A percentile compares a stretch with the other conserved stretches of the same genome.
phyloP scores from a whole-genome alignment of 53 echinoderm and acorn worm genomes.

The Hippasteria phrygiana region DNA sequence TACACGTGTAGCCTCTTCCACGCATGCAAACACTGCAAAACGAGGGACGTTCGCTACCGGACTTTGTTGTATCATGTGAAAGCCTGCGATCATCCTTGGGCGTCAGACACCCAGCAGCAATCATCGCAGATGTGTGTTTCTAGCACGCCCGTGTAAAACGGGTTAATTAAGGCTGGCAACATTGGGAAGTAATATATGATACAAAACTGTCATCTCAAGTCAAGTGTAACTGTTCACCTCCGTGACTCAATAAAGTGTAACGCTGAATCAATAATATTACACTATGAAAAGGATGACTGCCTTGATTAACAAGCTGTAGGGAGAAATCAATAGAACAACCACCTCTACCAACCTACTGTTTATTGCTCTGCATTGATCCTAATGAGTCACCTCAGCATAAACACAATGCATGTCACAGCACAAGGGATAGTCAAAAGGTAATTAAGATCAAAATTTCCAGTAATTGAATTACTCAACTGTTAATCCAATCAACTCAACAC shows the following conservation, averaged over 20 bases:
- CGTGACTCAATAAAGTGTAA: conserved; percentile 1
- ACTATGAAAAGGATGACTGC: background rate
- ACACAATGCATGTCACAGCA: background rate
- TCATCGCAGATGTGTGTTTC: too few species aligned
- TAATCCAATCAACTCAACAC: conserved; percentile 11
- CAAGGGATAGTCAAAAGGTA: background rate
- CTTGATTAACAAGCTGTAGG: conserved; percentile 6
- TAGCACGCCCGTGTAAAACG: too few species aligned
- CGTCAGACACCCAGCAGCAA: too few species aligned
- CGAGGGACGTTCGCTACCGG: too few species aligned
- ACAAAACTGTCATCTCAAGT: too few species aligned
- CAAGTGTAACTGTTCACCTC: background rate
- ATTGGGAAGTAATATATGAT: too few species aligned
- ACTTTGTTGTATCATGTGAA: too few species aligned
- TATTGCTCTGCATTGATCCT: conserved; percentile 1
- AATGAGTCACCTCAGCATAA: conserved; percentile 48
- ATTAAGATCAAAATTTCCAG: conserved; percentile 16
- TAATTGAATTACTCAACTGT: conserved; percentile 15
- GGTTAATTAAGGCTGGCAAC: too few species aligned
- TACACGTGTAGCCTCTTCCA: too few species aligned
- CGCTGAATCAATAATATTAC: conserved; percentile 24
- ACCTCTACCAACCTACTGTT: background rate
- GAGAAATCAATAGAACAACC: conserved; percentile 43
- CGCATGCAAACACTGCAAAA: too few species aligned
- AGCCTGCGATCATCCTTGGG: too few species aligned